phyloP scores from a whole-genome alignment of 2,888 invertebrate genomes.

The Epiblema foenella region DNA sequence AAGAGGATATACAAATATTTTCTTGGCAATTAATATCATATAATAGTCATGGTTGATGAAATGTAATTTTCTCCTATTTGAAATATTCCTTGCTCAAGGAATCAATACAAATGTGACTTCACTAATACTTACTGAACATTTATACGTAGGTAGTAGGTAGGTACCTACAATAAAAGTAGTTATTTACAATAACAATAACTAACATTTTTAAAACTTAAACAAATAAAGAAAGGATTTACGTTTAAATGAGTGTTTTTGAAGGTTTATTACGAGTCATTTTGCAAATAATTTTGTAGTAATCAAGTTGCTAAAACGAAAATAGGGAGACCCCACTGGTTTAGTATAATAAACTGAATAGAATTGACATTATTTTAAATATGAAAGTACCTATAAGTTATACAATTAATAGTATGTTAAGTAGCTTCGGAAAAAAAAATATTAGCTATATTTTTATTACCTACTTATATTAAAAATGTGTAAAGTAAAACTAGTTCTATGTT shows the following conservation, averaged over 20 bases:
- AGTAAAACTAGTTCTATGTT: too few relatives aligned
- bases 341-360: slow-evolving; percentile 51
- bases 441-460: too few relatives aligned
- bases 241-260: slow-evolving; percentile 57
- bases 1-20: slow-evolving; percentile 1
- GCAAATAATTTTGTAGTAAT: slow-evolving; percentile 79
- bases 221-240: background rate
- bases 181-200: background rate
- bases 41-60: background rate
- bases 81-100: background rate
- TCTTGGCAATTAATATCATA: background rate
- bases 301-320: slow-evolving; percentile 77
- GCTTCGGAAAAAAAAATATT: background rate
- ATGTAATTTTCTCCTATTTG: background rate
- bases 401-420: background rate
- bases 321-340: slow-evolving; percentile 59
- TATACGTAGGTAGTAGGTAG: too few relatives aligned
- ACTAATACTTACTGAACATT: too few relatives aligned
- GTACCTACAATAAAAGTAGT: too few relatives aligned
- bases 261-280: slow-evolving; percentile 80
- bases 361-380: slow-evolving; percentile 42
- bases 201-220: background rate
- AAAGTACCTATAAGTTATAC: background rate
- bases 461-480: too few relatives aligned
- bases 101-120: too few relatives aligned